Evolutionary conservation across 2,113 vertebrate genomes (phyloP).

Genomic region (Petromus typicus): DNA sequence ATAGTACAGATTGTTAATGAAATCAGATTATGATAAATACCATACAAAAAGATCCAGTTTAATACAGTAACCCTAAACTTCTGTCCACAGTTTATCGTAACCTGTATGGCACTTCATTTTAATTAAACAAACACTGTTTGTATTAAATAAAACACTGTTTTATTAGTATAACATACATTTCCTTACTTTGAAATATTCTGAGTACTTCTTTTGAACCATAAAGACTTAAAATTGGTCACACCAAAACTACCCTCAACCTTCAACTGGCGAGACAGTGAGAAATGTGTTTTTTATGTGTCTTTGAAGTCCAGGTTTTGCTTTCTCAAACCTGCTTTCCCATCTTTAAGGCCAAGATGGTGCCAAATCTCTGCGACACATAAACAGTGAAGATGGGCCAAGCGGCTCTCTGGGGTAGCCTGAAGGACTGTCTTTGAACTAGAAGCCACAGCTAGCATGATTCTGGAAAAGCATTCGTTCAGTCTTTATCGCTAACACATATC

Average conservation of each 20-base stretch:
- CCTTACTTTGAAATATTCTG: neutral
- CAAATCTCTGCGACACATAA: neutral
- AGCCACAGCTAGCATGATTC: neutral
- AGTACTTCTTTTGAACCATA: neutral
- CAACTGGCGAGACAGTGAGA: neutral
- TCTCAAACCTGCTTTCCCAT: neutral
- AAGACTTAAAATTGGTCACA: neutral
- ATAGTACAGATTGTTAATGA: neutral
- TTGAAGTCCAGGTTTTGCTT: conserved; percentile 34
- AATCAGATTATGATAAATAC: conserved; percentile 31
- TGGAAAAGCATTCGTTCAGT: neutral
- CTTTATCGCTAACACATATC: neutral
- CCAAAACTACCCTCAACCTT: neutral
- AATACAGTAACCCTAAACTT: conserved; percentile 45
- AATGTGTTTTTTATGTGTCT: neutral
- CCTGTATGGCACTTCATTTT: neutral
- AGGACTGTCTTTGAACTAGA: neutral
- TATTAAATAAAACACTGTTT: too few species aligned
- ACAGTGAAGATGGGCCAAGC: neutral
- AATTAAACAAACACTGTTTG: too few species aligned
- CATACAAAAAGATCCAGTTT: neutral
- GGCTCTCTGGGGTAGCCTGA: neutral
- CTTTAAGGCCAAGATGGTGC: neutral
- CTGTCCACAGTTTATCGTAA: conserved; percentile 4
- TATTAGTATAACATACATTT: neutral